phyloP scores from a whole-genome alignment of 2,888 invertebrate genomes.

The Tetheella fluctuosa region DNA sequence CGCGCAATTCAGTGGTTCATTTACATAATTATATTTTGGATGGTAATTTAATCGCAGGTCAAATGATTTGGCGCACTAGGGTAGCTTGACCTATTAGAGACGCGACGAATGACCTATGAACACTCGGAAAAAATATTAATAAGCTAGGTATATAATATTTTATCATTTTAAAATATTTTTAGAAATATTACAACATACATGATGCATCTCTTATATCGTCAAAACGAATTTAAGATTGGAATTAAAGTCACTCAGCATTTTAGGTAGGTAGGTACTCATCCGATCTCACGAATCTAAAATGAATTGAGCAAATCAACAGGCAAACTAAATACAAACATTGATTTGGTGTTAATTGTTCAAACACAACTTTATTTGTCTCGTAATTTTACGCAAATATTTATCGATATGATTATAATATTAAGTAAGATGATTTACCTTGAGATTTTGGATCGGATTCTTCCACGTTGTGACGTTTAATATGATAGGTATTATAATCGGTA shows the following conservation, averaged over 20 bases:
- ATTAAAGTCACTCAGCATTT: background rate
- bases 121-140: background rate
- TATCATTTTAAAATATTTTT: background rate
- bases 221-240: background rate
- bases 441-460: slow-evolving; percentile 16
- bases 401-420: slow-evolving; percentile 44
- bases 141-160: background rate
- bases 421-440: slow-evolving; percentile 47
- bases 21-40: background rate
- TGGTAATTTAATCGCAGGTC: background rate
- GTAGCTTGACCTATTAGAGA: background rate
- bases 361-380: slow-evolving; percentile 39
- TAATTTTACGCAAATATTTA: slow-evolving; percentile 49
- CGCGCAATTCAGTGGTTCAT: background rate
- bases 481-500: background rate
- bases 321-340: slow-evolving; percentile 38
- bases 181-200: background rate
- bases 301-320: slow-evolving; percentile 4
- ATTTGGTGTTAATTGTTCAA: slow-evolving; percentile 42
- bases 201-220: background rate
- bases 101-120: background rate
- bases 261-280: background rate
- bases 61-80: background rate
- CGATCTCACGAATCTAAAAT: background rate
- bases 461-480: background rate